Conservation (phyloP, 2,113 vertebrate species). For the Dipodomys spectabilis region DNA sequence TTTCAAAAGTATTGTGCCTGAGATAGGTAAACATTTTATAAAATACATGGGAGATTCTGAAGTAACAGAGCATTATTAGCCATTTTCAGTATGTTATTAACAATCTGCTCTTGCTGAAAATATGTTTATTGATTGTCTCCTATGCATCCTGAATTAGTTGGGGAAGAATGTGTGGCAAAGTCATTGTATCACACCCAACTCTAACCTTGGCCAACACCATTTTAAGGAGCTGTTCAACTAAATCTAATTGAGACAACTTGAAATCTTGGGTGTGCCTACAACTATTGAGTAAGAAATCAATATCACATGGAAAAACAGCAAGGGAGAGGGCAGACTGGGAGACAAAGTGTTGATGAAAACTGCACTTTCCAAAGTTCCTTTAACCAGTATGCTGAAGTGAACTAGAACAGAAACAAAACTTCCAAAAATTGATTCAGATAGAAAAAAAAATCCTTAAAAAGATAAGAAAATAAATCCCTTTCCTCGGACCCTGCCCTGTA, state of each 20-base stretch:
- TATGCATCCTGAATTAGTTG: neutral
- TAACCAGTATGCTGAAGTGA: slow-evolving; percentile 64
- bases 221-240: neutral
- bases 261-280: neutral
- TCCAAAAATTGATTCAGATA: slow-evolving; percentile 19
- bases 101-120: neutral
- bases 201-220: neutral
- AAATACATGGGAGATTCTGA: neutral
- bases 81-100: neutral
- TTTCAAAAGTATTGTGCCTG: neutral
- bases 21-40: neutral
- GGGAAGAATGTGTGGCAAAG: neutral
- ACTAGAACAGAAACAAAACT: neutral
- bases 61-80: neutral
- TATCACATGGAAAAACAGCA: neutral
- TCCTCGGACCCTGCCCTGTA: neutral
- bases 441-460: slow-evolving; percentile 53
- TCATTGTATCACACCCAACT: neutral
- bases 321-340: neutral
- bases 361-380: slow-evolving; percentile 46
- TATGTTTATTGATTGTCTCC: neutral
- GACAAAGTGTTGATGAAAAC: slow-evolving; percentile 62
- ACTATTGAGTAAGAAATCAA: neutral
- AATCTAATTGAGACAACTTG: neutral
- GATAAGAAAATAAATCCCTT: slow-evolving; percentile 52